Conservation (phyloP, 1,140 invertebrate genomes). For the Cydia splendana region DNA sequence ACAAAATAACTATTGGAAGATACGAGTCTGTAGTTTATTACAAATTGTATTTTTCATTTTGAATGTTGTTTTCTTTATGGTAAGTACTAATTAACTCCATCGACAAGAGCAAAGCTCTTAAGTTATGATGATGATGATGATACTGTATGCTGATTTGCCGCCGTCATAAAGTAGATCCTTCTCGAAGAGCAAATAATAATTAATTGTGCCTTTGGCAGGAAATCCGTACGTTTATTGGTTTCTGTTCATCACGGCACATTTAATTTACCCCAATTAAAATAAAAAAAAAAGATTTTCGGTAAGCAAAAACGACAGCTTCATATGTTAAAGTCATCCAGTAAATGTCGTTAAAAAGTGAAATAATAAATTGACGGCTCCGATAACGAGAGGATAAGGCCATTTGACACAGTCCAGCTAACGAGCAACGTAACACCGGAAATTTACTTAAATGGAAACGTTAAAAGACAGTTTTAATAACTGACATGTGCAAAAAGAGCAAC, state of each 20-base stretch:
- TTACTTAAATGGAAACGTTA: neutral
- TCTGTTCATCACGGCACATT: neutral
- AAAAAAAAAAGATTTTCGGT: neutral
- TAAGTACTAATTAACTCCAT: too few species aligned
- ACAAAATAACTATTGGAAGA: too few species aligned
- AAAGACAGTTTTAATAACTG: neutral
- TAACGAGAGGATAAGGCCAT: conserved; percentile 1
- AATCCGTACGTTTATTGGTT: too few species aligned
- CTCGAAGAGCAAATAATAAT: too few species aligned
- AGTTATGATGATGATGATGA: too few species aligned
- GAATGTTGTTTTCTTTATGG: too few species aligned
- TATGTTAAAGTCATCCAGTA: neutral
- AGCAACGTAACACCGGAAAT: conserved; percentile 4
- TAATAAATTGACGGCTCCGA: neutral
- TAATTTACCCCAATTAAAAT: neutral
- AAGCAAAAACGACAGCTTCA: neutral
- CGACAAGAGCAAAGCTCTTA: too few species aligned
- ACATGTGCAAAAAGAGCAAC: neutral
- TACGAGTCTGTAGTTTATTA: too few species aligned
- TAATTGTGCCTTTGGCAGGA: too few species aligned
- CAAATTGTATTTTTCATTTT: too few species aligned
- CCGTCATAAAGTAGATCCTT: too few species aligned
- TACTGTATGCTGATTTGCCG: too few species aligned
- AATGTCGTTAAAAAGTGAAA: neutral
- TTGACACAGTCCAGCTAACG: neutral